A percentile compares a stretch with the other conserved stretches of the same genome.
These are phyloP conservation scores for Nomada ferruginata DNA, from an alignment of 2,888 invertebrate species.

Conservation along the genomic window DNA sequence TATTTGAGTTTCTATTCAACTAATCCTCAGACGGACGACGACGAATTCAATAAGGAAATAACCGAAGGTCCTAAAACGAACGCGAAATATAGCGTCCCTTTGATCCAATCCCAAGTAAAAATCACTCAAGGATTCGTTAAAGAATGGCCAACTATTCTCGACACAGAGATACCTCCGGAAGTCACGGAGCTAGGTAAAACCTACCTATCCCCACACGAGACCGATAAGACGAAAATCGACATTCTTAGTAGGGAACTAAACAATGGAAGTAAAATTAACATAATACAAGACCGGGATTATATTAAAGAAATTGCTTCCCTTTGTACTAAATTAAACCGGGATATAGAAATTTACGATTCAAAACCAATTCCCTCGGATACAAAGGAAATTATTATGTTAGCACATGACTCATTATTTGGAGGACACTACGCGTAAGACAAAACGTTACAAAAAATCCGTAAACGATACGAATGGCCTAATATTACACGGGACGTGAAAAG, in stretches of 20 bases:
- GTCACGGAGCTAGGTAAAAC: not conserved
- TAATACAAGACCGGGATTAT: not conserved
- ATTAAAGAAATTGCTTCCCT: not conserved
- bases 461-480: slow-evolving; percentile 13
- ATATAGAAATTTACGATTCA: not conserved
- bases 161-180: not conserved
- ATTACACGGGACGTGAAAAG: slow-evolving; percentile 17
- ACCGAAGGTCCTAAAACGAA: not conserved
- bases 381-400: not conserved
- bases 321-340: not conserved
- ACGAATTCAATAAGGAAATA: not conserved
- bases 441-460: not conserved
- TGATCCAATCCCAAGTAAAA: not conserved
- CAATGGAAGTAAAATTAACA: not conserved
- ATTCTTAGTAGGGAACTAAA: not conserved
- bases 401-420: slow-evolving; percentile 8
- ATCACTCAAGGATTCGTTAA: not conserved
- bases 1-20: not conserved
- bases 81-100: not conserved
- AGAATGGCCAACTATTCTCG: not conserved
- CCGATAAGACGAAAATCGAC: not conserved
- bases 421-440: slow-evolving; percentile 19
- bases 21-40: not conserved
- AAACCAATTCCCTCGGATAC: not conserved
- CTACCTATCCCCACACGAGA: not conserved